A percentile compares a stretch with the other conserved stretches of the same genome.
Conservation (phyloP, 2,797 vertebrate genomes). For the Phylloscopus collybita region DNA sequence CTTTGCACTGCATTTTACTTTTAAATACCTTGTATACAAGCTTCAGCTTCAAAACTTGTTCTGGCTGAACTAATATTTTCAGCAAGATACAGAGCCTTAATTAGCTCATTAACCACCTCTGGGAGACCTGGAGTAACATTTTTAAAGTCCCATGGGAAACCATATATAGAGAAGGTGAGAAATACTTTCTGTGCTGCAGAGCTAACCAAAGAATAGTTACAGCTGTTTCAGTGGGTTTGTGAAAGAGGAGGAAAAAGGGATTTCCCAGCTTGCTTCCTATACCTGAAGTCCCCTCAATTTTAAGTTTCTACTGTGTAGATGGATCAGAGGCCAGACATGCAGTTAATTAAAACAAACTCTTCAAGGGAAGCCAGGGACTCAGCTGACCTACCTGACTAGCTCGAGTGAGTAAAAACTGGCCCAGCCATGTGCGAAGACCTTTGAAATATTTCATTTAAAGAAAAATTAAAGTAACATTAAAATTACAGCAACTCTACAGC, state of each 20-base stretch:
- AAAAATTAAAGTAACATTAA: neutral
- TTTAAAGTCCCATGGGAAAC: neutral
- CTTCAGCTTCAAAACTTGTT: neutral
- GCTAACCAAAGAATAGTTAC: neutral
- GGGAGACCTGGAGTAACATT: neutral
- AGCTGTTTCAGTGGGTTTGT: neutral
- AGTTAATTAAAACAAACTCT: constrained; percentile 37
- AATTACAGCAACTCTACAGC: neutral
- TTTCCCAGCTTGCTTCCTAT: constrained; percentile 24
- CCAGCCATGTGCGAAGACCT: neutral
- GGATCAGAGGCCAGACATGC: neutral
- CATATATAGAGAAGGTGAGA: neutral
- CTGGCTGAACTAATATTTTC: neutral
- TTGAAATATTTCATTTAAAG: neutral
- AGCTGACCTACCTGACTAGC: neutral
- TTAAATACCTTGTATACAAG: neutral
- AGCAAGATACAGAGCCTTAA: neutral
- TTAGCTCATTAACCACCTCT: neutral
- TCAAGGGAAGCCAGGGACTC: neutral
- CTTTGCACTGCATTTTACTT: neutral
- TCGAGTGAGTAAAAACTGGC: neutral
- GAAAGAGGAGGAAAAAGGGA: neutral
- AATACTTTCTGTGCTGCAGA: neutral
- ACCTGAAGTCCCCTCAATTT: neutral
- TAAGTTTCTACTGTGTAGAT: neutral